These are phyloP conservation scores for Gadopsis bispinosus DNA, from an alignment of 2,797 vertebrate genomes.

Conservation along the genomic window DNA sequence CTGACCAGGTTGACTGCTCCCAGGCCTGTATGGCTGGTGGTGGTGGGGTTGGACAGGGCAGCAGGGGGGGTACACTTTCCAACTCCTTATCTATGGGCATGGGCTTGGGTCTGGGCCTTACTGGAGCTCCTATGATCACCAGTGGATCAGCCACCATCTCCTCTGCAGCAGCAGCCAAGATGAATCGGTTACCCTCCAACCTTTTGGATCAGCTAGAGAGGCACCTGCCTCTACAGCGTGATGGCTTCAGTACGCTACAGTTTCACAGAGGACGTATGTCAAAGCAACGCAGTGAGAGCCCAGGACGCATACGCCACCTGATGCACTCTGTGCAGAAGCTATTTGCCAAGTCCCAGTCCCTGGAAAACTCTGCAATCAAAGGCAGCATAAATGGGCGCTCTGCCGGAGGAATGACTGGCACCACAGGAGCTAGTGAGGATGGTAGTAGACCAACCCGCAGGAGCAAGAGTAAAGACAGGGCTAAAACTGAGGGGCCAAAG, in stretches of 20 bases:
- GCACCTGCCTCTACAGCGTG: conserved; percentile 95
- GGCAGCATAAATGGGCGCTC: conserved; percentile 86
- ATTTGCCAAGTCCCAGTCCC: conserved; percentile 95
- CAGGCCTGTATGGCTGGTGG: conserved; percentile 78
- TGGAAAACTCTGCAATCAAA: conserved; percentile 91
- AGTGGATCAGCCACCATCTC: conserved; percentile 87
- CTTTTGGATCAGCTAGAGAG: conserved; percentile 98
- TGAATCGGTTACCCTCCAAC: conserved; percentile 95
- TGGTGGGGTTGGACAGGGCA: conserved; percentile 87
- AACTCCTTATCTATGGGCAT: conserved; percentile 85
- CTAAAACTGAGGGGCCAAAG: conserved; percentile 92
- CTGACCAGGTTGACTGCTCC: conserved; percentile 81
- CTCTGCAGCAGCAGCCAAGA: conserved; percentile 91
- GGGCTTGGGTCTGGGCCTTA: conserved; percentile 83
- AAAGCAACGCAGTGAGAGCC: conserved; percentile 96
- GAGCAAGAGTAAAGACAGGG: conserved; percentile 97
- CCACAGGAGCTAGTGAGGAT: conserved; percentile 80
- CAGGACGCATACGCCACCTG: conserved; percentile 95
- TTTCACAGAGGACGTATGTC: conserved; percentile 89
- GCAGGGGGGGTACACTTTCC: conserved; percentile 77
- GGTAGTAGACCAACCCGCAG: conserved; percentile 87
- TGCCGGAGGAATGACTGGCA: conserved; percentile 75
- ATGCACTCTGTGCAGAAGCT: conserved; percentile 98
- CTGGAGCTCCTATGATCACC: conserved; percentile 85
- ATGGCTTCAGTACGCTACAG: conserved; percentile 98